These are phyloP conservation scores for Magallana gigas DNA, from an alignment of 1,140 invertebrate species.

Conservation along the genomic window DNA sequence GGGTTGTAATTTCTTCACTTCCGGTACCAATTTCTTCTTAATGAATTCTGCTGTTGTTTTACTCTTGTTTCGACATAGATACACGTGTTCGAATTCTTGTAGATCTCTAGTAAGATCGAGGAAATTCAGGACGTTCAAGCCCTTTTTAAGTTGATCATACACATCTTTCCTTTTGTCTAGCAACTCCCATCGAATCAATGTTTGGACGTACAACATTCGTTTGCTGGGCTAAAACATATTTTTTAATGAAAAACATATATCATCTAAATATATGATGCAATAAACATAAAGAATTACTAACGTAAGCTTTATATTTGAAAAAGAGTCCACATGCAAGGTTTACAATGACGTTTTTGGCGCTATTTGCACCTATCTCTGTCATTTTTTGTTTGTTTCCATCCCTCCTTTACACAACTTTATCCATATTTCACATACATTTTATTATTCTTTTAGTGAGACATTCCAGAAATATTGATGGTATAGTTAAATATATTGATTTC, in stretches of 20 bases:
- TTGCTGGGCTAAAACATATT: not conserved
- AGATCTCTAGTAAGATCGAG: constrained; percentile 49
- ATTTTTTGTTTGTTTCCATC: too few species aligned
- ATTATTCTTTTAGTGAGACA: too few species aligned
- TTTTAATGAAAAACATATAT: too few species aligned
- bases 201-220: constrained; percentile 53
- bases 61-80: constrained; percentile 46
- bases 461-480: too few species aligned
- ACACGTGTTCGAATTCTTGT: constrained; percentile 48
- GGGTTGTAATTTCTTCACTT: constrained; percentile 51
- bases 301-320: too few species aligned
- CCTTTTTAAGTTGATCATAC: constrained; percentile 55
- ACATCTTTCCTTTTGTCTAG: constrained; percentile 53
- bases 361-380: too few species aligned
- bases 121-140: constrained; percentile 55
- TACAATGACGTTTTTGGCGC: too few species aligned
- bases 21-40: constrained; percentile 44
- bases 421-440: too few species aligned
- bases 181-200: constrained; percentile 59
- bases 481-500: not conserved
- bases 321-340: too few species aligned
- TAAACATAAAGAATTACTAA: too few species aligned
- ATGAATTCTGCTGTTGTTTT: constrained; percentile 58
- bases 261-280: too few species aligned
- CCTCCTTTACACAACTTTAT: too few species aligned